Percentiles rank a stretch among this genome's conserved stretches.
These are phyloP conservation scores for Larimichthys crocea DNA, from an alignment of 2,113 vertebrate genomes.

Conservation along the genomic window DNA sequence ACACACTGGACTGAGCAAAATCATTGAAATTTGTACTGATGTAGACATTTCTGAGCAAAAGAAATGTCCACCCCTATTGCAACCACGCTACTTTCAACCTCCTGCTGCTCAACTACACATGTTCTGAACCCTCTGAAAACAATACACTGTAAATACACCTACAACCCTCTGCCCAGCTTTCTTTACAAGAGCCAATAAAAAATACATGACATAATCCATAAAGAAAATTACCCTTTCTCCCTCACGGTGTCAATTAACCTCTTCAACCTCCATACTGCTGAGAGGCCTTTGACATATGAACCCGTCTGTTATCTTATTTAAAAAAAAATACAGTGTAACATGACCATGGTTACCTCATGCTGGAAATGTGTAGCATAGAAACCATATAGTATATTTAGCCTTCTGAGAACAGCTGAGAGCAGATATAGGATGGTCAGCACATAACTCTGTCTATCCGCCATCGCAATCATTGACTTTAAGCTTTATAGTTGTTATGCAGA, in stretches of 20 bases:
- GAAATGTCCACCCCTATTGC: background rate
- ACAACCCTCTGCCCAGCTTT: slow-evolving; percentile 3
- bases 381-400: slow-evolving; percentile 72
- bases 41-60: background rate
- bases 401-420: slow-evolving; percentile 60
- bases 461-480: too few relatives aligned
- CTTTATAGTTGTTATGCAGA: too few relatives aligned
- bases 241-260: slow-evolving; percentile 28
- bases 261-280: slow-evolving; percentile 4
- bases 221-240: slow-evolving; percentile 54
- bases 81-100: background rate
- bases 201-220: slow-evolving; percentile 60
- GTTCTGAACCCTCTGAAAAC: background rate
- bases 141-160: slow-evolving; percentile 10
- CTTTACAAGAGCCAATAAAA: slow-evolving; percentile 40
- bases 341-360: slow-evolving; percentile 42
- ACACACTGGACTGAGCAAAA: background rate
- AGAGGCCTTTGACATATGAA: slow-evolving; percentile 56
- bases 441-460: slow-evolving; percentile 6
- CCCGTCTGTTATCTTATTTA: slow-evolving; percentile 60
- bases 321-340: slow-evolving; percentile 71
- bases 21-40: background rate
- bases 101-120: background rate
- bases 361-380: slow-evolving; percentile 40
- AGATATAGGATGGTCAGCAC: slow-evolving; percentile 58